Evolutionary conservation across 2,888 invertebrate genomes (phyloP), one percentile per base, ranked within the genome.

Genomic region (Thalpophila matura): DNA sequence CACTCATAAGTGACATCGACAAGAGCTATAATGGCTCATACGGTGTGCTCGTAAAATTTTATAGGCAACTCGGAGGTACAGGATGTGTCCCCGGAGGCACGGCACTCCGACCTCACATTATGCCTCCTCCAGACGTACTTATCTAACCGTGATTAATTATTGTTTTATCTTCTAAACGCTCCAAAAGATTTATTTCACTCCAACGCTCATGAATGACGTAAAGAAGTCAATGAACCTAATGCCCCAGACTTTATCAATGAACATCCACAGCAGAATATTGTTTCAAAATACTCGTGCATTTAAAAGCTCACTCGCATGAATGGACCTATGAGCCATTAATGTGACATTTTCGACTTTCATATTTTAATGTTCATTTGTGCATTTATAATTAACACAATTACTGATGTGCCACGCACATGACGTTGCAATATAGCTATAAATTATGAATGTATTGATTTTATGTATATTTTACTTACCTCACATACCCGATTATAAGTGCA

Each of bases 31-130:
- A 90, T 86, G 88, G 89, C 85, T 92, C 90, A 89, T 91, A 92
- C 89, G 86, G 88, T 79, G 87, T 80, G 89, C 82, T 91, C 93
- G 86, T 94, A 93, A 94, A 94, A 91, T 92, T 91, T 94, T 93
- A 93, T 91, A 88, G 90, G 83, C 80, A 78, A 83, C 87, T 89
- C 81, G 77, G 77, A 83, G 83, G 84, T 83, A 83, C 87, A 87
- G 88, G 88, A 88, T 89, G 88, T 86, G 80, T 83, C 89, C 89
- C 88, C 71, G 80, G 84, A 85, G 88, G 82, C 84, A 63, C 72
- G 85, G 76, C 83, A 77, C 85, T 80, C 75, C 82, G 83, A 84
- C 85, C 89, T 81, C 82, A 77, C 83, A 86, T 89, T 86, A 88
- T 87, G 83, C 84, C 84, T 85, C 84, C 77, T 86, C 81, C 82